These are phyloP conservation scores for Sylvia atricapilla DNA, from an alignment of 2,113 vertebrate genomes.

Conservation along the genomic window DNA sequence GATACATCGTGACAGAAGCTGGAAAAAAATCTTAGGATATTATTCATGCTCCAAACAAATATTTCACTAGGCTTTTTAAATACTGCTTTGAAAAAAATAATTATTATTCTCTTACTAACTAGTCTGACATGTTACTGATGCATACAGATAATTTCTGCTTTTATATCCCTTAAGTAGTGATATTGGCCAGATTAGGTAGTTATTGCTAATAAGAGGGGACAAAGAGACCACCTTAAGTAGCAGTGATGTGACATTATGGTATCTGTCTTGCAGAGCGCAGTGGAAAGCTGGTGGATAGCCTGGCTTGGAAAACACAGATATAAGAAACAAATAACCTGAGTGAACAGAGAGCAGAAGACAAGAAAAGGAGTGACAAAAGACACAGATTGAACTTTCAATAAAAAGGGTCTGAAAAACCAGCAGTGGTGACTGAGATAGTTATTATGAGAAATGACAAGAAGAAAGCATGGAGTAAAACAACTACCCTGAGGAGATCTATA, in stretches of 20 bases:
- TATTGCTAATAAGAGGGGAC: not conserved
- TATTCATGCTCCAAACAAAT: not conserved
- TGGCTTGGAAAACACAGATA: not conserved
- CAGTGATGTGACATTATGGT: not conserved
- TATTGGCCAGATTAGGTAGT: not conserved
- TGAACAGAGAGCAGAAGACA: not conserved
- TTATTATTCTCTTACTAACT: not conserved
- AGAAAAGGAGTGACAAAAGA: not conserved
- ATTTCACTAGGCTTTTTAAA: not conserved
- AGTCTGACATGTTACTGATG: not conserved
- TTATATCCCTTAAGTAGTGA: not conserved
- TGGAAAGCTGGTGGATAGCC: not conserved
- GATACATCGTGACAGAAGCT: not conserved
- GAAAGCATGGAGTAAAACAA: not conserved
- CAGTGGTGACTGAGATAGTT: not conserved
- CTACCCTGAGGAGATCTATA: not conserved
- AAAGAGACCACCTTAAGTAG: not conserved
- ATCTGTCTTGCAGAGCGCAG: not conserved
- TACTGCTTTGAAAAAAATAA: not conserved
- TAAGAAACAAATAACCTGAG: not conserved
- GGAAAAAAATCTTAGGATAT: not conserved
- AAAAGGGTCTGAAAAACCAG: not conserved
- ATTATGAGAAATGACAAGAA: not conserved
- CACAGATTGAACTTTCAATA: not conserved
- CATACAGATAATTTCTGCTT: not conserved